Conservation (phyloP, 2,797 vertebrate genomes). For the Benthosema pterotum region DNA sequence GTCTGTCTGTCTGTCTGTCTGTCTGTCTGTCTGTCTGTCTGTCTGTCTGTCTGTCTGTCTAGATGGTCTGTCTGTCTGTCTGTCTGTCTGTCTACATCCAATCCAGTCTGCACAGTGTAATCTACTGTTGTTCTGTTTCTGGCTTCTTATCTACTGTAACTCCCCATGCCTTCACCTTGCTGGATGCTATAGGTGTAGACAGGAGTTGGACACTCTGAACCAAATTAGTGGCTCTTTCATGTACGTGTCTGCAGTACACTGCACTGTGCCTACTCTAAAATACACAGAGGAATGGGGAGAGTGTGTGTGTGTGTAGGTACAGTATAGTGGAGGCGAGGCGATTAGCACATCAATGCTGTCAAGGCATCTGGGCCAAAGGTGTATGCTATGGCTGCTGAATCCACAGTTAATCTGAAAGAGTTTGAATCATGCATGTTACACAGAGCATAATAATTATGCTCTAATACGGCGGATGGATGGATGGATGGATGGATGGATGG, state of each 20-base stretch:
- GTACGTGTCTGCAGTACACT: no score
- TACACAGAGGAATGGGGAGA: background rate
- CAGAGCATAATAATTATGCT: no score
- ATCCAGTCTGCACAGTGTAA: no score
- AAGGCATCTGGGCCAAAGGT: background rate
- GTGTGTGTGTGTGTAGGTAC: background rate
- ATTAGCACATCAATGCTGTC: conserved; percentile 22
- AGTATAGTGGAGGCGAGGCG: background rate
- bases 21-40: background rate
- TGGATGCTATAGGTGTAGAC: no score
- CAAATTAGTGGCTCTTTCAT: no score
- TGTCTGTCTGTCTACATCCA: background rate
- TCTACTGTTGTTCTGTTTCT: no score
- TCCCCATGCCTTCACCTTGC: no score
- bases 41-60: background rate
- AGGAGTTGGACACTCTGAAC: no score
- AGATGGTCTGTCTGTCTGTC: background rate
- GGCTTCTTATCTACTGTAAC: no score
- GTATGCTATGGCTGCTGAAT: conserved; percentile 2
- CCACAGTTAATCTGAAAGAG: conserved; percentile 3
- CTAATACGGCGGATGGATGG: no score
- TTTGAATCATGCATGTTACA: conserved; percentile 7
- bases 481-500: no score
- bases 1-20: background rate
- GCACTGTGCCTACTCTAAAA: no score